Evolutionary conservation across 64 coral and sea anemone genomes (phyloP).

Genomic region (Acropora tenuis): DNA sequence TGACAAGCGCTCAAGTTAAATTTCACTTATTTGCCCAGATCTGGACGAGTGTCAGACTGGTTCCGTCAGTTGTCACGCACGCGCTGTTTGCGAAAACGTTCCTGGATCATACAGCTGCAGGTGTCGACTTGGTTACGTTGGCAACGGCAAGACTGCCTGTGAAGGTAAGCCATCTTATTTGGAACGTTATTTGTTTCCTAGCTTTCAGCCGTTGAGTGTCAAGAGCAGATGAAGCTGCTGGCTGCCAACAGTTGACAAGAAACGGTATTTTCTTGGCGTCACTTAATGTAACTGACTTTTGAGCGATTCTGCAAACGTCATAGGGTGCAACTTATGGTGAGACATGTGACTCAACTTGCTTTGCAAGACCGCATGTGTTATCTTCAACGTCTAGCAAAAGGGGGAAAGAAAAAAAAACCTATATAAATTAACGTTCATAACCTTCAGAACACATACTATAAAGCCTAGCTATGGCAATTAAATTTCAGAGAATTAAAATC

Average conservation of each 20-base stretch:
- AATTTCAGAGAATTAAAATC: conserved; percentile 8
- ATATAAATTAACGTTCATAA: not conserved
- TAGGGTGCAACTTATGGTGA: conserved; percentile 34
- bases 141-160: too few relatives aligned
- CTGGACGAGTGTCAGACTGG: too few relatives aligned
- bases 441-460: not conserved
- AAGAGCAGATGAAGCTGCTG: conserved; percentile 25
- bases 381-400: not conserved
- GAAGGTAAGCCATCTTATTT: conserved; percentile 1
- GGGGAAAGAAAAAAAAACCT: not conserved
- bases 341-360: not conserved
- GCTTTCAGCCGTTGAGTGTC: not conserved
- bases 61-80: too few relatives aligned
- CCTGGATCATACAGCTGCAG: too few relatives aligned
- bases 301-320: conserved; percentile 19
- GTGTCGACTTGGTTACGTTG: too few relatives aligned
- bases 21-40: too few relatives aligned
- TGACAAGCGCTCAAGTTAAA: too few relatives aligned
- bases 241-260: conserved; percentile 39
- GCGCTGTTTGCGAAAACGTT: too few relatives aligned
- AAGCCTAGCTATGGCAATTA: conserved; percentile 1
- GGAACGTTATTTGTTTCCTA: conserved; percentile 25
- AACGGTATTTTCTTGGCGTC: conserved; percentile 34
- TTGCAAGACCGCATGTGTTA: not conserved
- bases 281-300: conserved; percentile 10